These are phyloP conservation scores for Sinodicranocentrus sp. DNA, from an alignment of 2,888 invertebrate species.

Conservation along the genomic window DNA sequence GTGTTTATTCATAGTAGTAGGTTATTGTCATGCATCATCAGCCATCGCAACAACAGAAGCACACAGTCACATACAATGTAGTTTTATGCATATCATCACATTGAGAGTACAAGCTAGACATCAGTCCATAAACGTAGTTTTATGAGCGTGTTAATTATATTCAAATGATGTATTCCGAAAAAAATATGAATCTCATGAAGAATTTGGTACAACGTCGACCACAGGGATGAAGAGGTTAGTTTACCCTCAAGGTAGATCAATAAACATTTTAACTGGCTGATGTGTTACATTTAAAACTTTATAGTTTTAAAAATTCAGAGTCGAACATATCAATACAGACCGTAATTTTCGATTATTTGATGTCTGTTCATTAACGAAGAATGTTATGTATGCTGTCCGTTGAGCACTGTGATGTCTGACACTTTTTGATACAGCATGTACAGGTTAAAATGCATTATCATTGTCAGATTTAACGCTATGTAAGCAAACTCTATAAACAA, in stretches of 20 bases:
- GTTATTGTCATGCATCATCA: slow-evolving; percentile 23
- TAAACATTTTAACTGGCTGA: neutral
- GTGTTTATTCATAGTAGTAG: neutral
- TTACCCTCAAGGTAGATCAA: slow-evolving; percentile 8
- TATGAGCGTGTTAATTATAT: slow-evolving; percentile 12
- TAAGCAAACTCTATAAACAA: neutral
- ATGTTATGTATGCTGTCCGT: neutral
- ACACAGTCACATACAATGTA: neutral
- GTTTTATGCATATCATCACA: neutral
- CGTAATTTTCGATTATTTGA: no score
- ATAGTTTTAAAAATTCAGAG: neutral
- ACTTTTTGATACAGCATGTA: no score
- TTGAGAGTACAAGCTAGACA: neutral
- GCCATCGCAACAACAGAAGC: slow-evolving; percentile 7
- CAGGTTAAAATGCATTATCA: neutral
- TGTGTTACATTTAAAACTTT: neutral
- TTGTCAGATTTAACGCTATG: neutral
- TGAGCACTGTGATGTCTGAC: neutral
- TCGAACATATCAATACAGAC: no score
- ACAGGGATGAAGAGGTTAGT: neutral
- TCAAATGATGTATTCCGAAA: no score
- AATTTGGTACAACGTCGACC: no score
- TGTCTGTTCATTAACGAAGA: no score
- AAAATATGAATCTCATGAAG: no score
- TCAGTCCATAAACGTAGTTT: slow-evolving; percentile 11